Percentiles rank a stretch among this genome's conserved stretches.
These are phyloP conservation scores for Meriones psammophilus DNA, from an alignment of 2,797 vertebrate species.

Conservation along the genomic window DNA sequence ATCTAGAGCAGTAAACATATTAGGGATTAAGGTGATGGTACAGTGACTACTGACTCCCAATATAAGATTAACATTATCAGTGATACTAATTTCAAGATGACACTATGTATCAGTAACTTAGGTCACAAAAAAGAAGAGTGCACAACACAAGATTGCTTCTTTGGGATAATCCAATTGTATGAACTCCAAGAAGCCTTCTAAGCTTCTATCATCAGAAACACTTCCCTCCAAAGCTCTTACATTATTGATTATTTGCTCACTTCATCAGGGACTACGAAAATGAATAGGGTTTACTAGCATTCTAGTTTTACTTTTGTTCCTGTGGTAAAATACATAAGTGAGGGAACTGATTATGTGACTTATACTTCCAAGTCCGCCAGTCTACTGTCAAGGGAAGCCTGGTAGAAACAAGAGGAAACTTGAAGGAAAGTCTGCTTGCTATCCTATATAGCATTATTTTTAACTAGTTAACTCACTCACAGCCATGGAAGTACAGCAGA, in stretches of 20 bases:
- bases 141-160: background rate
- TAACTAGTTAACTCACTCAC: background rate
- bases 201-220: background rate
- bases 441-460: background rate
- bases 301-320: background rate
- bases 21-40: background rate
- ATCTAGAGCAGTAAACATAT: background rate
- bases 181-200: background rate
- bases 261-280: background rate
- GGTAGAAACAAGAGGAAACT: background rate
- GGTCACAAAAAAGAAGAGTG: background rate
- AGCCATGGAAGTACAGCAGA: background rate
- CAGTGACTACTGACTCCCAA: background rate
- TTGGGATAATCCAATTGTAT: background rate
- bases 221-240: background rate
- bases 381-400: background rate
- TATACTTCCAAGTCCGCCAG: background rate
- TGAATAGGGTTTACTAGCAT: background rate
- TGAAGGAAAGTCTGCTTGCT: background rate
- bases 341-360: background rate
- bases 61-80: background rate
- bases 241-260: background rate
- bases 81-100: background rate
- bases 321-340: background rate
- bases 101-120: background rate